Evolutionary conservation across 2,113 vertebrate species (phyloP).

Genomic region (Vireo altiloquus): DNA sequence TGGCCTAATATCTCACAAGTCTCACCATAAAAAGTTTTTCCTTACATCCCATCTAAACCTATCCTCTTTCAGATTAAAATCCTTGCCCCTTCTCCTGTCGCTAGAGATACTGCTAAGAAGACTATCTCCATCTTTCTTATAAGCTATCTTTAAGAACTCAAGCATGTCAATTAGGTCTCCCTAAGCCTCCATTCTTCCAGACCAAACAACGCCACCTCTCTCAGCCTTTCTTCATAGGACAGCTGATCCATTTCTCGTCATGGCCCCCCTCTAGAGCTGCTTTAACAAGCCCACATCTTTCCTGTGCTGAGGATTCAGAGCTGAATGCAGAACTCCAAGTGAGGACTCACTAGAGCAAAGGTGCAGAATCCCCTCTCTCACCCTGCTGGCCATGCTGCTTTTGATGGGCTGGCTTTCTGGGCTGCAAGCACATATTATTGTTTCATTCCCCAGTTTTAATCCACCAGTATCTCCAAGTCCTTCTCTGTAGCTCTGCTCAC

Average conservation of each 20-base stretch:
- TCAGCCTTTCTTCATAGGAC: background rate
- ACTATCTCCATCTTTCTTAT: background rate
- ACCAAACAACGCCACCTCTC: background rate
- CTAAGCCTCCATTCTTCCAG: background rate
- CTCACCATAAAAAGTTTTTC: background rate
- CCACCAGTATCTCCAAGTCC: too few species aligned
- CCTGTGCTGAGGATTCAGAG: background rate
- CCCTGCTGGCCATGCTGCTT: background rate
- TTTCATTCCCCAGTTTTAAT: background rate
- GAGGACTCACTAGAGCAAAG: background rate
- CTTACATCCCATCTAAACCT: background rate
- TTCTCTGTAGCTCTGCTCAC: background rate
- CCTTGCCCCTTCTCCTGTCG: background rate
- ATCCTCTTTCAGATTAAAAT: background rate
- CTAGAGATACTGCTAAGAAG: background rate
- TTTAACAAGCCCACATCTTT: background rate
- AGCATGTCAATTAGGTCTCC: fast-evolving
- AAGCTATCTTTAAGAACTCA: background rate
- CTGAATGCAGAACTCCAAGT: background rate
- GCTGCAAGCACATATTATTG: background rate
- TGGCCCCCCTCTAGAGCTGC: fast-evolving
- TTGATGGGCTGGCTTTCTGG: background rate
- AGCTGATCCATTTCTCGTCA: background rate
- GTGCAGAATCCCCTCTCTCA: fast-evolving
- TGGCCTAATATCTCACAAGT: background rate